A percentile compares a stretch with the other conserved stretches of the same genome.
Conservation (phyloP, 2,113 vertebrate genomes). For the Microtus ochrogaster region DNA sequence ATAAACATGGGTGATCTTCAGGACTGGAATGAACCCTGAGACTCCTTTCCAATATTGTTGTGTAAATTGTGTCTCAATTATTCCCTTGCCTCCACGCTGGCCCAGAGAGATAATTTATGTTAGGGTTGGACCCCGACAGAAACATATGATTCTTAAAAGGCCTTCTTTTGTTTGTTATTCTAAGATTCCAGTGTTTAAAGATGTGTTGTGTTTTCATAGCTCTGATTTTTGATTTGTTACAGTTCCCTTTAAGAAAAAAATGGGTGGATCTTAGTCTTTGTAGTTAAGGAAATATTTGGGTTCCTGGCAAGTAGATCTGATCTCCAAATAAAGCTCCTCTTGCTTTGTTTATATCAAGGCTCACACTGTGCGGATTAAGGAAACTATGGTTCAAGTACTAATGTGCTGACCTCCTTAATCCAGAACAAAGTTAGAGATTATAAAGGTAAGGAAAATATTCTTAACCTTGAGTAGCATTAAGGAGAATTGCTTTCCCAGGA, state of each 20-base stretch:
- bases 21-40: no score
- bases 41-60: no score
- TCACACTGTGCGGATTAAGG: background rate
- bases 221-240: background rate
- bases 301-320: background rate
- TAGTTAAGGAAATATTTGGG: background rate
- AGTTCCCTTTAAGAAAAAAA: background rate
- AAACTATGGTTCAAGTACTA: background rate
- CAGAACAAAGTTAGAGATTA: background rate
- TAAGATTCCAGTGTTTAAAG: background rate
- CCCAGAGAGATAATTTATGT: no score
- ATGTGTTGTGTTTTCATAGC: background rate
- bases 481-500: background rate
- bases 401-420: background rate
- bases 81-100: no score
- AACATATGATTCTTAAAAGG: background rate
- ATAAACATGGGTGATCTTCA: no score
- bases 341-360: background rate
- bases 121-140: background rate
- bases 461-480: background rate
- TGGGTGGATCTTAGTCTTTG: background rate
- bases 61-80: no score
- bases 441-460: background rate
- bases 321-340: background rate
- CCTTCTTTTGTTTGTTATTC: constrained; percentile 4